These are phyloP conservation scores for Gallinago nigripennis DNA, from an alignment of 2,797 vertebrate species.

Conservation along the genomic window DNA sequence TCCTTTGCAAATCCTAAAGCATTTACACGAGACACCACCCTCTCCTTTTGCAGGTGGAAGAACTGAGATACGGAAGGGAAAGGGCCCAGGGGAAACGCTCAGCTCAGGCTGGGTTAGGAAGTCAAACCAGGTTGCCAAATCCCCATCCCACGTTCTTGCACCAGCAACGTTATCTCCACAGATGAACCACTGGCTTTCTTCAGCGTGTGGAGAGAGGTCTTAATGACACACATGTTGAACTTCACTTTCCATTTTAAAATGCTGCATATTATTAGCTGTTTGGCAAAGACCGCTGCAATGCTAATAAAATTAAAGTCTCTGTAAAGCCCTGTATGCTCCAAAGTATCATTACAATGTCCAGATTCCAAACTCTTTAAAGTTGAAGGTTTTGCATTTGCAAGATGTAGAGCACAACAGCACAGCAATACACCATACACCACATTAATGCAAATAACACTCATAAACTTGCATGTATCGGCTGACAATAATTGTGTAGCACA, in stretches of 20 bases:
- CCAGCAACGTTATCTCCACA: neutral
- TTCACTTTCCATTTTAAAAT: neutral
- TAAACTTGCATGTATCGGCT: fast-evolving
- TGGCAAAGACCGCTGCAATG: neutral
- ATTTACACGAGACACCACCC: neutral
- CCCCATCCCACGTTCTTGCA: neutral
- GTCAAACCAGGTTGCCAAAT: neutral
- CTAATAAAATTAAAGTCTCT: neutral
- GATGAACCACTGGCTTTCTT: neutral
- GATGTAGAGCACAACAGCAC: neutral
- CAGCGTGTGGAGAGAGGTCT: neutral
- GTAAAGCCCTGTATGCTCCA: neutral
- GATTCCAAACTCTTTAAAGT: neutral
- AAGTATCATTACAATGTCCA: neutral
- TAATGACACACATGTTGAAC: neutral
- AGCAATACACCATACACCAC: neutral
- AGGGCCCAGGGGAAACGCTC: neutral
- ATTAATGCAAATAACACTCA: neutral
- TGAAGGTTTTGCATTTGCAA: neutral
- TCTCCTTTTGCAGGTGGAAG: neutral
- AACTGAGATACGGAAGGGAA: neutral
- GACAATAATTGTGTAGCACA: neutral
- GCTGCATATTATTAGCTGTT: neutral
- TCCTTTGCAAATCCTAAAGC: neutral
- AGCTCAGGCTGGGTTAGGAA: neutral